phyloP scores from a whole-genome alignment of 2,888 invertebrate genomes.

The Parascotia fuliginaria region DNA sequence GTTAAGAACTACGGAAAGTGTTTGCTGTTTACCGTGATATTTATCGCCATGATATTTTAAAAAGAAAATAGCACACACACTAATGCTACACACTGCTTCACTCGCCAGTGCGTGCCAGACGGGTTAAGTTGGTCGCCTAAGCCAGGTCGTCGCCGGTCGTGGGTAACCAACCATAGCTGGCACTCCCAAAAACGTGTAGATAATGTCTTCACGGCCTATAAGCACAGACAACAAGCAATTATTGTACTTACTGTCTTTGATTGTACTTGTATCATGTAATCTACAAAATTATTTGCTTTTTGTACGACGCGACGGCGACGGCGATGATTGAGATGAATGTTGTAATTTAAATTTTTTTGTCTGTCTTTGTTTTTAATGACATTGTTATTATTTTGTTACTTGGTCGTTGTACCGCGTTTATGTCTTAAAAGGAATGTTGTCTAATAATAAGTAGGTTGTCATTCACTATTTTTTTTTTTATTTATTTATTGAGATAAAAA shows the following conservation, averaged over 20 bases:
- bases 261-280: background rate
- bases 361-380: background rate
- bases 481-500: too few species aligned
- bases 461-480: too few species aligned
- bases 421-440: too few species aligned
- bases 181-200: slow-evolving; percentile 47
- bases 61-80: background rate
- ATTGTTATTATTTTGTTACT: too few species aligned
- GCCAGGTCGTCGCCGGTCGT: slow-evolving; percentile 50
- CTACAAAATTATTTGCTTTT: background rate
- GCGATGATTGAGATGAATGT: background rate
- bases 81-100: background rate
- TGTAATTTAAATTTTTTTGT: background rate
- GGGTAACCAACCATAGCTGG: slow-evolving; percentile 43
- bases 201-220: slow-evolving; percentile 46
- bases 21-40: too few species aligned
- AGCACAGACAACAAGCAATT: slow-evolving; percentile 23
- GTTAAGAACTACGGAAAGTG: too few species aligned
- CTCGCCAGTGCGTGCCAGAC: slow-evolving; percentile 8
- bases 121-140: slow-evolving; percentile 33
- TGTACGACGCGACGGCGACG: background rate
- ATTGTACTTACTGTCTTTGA: slow-evolving; percentile 4
- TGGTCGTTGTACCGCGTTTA: too few species aligned
- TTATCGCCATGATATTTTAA: background rate
- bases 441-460: too few species aligned